Base-by-base conservation (phyloP, 2,113 vertebrate genomes). In the Hoplias malabaricus region DNA sequence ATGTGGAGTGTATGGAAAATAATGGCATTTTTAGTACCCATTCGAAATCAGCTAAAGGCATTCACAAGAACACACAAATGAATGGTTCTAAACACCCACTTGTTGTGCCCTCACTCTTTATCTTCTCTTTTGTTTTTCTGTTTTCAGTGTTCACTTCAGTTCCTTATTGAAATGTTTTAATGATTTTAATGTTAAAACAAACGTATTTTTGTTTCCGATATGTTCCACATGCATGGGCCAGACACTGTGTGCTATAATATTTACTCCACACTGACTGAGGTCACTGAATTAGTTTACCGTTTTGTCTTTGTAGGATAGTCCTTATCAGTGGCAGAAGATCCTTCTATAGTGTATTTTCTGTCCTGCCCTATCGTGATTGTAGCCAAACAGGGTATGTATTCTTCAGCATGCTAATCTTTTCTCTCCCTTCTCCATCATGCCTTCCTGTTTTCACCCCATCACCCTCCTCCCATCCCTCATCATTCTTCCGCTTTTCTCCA, bases 241-340 rank as follows among this genome's bases (percentile, higher is more conserved):
- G 50, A 70, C 80, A 84, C 67, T 76, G 77, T 38, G 3, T 62
- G 61, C 73, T 82, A n/a, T n/a, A n/a, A n/a, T n/a, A n/a, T n/a
- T n/a, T 54, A 43, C 61, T 69, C 69, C 70, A n/a, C 27, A 75
- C 33, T 83, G 67, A 43, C 80, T 74, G 82, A 89, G 84, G 77
- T 89, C 81, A 85, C 89, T 88, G 92, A 92, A 92, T 91, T 91
- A 91, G 91, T 88, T 84, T 86, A 86, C 84, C 85, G 90, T 78
- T 93, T 90, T 94, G 85, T 94, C 94, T 95, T 96, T 93, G 88
- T 95, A 99, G 98, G 97, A 98, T 98, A 96, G 97, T 99, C 93
- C 96, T 99, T 92, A 94, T 99, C 95, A 99, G 97, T 95, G 96
- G 96, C 95, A 96, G 97, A 96, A 97, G 97, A 96, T 98, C 98